Evolutionary conservation across 2,113 vertebrate species (phyloP), one percentile per base, ranked within the genome.

Genomic region (Odontesthes bonariensis): DNA sequence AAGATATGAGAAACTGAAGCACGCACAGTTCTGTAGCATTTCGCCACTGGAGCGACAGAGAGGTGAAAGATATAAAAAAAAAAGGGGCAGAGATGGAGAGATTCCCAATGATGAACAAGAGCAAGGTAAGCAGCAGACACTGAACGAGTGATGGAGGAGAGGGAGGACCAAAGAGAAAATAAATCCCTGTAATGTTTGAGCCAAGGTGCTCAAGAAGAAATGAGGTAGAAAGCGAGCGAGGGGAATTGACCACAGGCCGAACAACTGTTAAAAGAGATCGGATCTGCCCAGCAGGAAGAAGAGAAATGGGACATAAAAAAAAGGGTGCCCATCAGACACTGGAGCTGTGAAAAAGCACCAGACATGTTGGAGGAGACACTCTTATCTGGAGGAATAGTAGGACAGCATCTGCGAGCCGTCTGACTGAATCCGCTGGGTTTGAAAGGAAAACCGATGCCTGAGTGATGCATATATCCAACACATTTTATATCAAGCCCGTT

Each of bases 341-440:
- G 0, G 11, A 54, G 38, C 64, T 32, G 38, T 69, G 66, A 74
- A 52, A 64, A 60, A 61, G 60, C 0, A 20, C 32, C 56, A 71
- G 47, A 62, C 61, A 54, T 69, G 83, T 58, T 62, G 67, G 75
- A n/a, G 44, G 63, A 75, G 76, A 73, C 52, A 65, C 40, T 61
- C 64, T 73, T 75, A 66, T 80, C 82, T 84, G 38, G 32, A 44
- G 84, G 85, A 70, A 35, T 73, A 49, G 77, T 53, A 73, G 74
- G 44, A 56, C 6, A 76, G 85, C 80, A 85, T 87, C 70, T 87
- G 68, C 74, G 63, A 76, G 46, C 59, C 68, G 76, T 81, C 81
- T 65, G 59, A 64, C 27, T 72, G 46, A 64, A 68, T 32, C 46
- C 55, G 17, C 11, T 12, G 17, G 16, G 5, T 71, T 73, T 42